Evolutionary conservation across 2,888 invertebrate species (phyloP).

Genomic region (Cryptocephalus moraei): DNA sequence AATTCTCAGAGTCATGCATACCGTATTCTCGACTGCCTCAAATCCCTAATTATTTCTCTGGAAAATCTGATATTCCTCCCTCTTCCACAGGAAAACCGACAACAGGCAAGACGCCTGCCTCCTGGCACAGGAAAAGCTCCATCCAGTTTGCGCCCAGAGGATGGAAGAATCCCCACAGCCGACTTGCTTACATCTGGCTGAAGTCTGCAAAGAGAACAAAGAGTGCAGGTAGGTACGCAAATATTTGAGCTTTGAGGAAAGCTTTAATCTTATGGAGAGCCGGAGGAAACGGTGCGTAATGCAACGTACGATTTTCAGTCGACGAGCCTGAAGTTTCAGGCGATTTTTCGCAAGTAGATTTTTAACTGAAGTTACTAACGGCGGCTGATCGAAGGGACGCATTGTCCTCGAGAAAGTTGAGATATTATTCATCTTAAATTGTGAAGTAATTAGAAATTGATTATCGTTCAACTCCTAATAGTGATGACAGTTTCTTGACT

Average conservation of each 20-base stretch:
- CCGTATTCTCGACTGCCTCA: neutral
- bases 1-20: neutral
- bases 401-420: too few relatives aligned
- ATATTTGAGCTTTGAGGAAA: constrained; percentile 8
- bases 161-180: constrained; percentile 55
- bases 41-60: neutral
- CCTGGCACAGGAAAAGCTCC: constrained; percentile 80
- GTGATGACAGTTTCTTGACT: too few relatives aligned
- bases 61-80: neutral
- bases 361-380: too few relatives aligned
- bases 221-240: constrained; percentile 64
- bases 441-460: too few relatives aligned
- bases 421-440: too few relatives aligned
- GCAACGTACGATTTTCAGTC: too few relatives aligned
- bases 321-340: too few relatives aligned
- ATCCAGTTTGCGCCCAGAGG: constrained; percentile 81
- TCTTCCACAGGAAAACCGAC: constrained; percentile 65
- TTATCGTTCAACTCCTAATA: too few relatives aligned
- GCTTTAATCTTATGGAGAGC: too few relatives aligned
- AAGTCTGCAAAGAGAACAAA: constrained; percentile 69
- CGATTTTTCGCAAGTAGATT: too few relatives aligned
- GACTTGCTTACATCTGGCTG: constrained; percentile 78
- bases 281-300: too few relatives aligned
- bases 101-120: constrained; percentile 80
- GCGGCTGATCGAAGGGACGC: too few relatives aligned